Percentiles rank a stretch among this genome's conserved stretches.
phyloP scores from a whole-genome alignment of 2,888 invertebrate genomes.

The Mactromeris polynyma region DNA sequence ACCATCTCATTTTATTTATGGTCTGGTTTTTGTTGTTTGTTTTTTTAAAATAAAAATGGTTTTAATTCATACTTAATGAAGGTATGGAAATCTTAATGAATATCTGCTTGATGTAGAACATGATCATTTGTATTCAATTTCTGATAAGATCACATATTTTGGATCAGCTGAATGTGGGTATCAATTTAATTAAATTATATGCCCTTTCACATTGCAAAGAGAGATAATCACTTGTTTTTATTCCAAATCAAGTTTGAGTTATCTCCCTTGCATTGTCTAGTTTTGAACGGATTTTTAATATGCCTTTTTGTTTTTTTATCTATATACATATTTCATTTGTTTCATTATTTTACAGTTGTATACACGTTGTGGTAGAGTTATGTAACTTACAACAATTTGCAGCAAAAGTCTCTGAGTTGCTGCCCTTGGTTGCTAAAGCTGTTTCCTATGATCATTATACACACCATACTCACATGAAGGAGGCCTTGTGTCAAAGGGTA shows the following conservation, averaged over 20 bases:
- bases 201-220: not conserved
- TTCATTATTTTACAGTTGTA: slow-evolving; percentile 85
- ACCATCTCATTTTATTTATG: too few relatives aligned
- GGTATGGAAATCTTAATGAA: too few relatives aligned
- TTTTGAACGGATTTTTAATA: too few relatives aligned
- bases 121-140: too few relatives aligned
- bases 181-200: too few relatives aligned
- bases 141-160: too few relatives aligned
- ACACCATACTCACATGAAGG: slow-evolving; percentile 88
- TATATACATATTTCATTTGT: not conserved
- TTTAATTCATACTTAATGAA: too few relatives aligned
- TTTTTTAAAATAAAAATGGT: too few relatives aligned
- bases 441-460: slow-evolving; percentile 88
- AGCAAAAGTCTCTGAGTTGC: slow-evolving; percentile 82
- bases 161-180: too few relatives aligned
- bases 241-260: not conserved
- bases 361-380: slow-evolving; percentile 88
- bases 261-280: not conserved
- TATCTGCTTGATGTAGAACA: too few relatives aligned
- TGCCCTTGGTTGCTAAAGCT: slow-evolving; percentile 88
- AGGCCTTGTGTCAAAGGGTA: slow-evolving; percentile 88
- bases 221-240: not conserved
- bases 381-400: slow-evolving; percentile 85
- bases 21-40: too few relatives aligned
- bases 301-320: too few relatives aligned